Percentiles rank a stretch among this genome's conserved stretches.
These are phyloP conservation scores for Coenobita brevimanus DNA, from an alignment of 1,140 invertebrate genomes.

Conservation along the genomic window DNA sequence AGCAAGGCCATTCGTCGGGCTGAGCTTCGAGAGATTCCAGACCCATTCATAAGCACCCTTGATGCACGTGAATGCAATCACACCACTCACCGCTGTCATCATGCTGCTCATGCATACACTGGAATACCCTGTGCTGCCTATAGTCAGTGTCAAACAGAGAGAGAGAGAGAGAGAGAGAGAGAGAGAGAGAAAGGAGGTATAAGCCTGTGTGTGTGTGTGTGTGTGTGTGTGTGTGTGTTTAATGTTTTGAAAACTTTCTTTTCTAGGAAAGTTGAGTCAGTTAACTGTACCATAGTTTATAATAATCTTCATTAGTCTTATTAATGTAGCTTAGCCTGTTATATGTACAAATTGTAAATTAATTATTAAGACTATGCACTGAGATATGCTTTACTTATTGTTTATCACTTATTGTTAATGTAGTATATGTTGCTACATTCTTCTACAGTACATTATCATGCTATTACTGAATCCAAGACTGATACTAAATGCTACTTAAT, in stretches of 20 bases:
- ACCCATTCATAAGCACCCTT: constrained; percentile 73
- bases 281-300: too few relatives aligned
- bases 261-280: too few relatives aligned
- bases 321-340: too few relatives aligned
- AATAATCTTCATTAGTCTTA: too few relatives aligned
- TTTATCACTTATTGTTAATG: too few relatives aligned
- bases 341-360: too few relatives aligned
- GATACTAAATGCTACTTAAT: not conserved
- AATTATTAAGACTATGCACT: too few relatives aligned
- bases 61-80: constrained; percentile 80
- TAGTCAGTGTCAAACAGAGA: constrained; percentile 77
- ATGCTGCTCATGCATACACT: constrained; percentile 92
- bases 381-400: too few relatives aligned
- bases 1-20: constrained; percentile 68
- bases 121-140: constrained; percentile 89
- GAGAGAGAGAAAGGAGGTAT: not conserved
- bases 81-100: constrained; percentile 89
- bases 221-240: not conserved
- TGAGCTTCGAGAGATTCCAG: constrained; percentile 38
- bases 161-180: constrained; percentile 18
- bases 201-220: not conserved
- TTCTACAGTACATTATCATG: not conserved
- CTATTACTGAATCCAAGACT: not conserved
- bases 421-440: not conserved
- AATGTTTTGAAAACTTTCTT: not conserved